Evolutionary conservation across 2,797 vertebrate genomes (phyloP).

Genomic region (Chaunax sp.): DNA sequence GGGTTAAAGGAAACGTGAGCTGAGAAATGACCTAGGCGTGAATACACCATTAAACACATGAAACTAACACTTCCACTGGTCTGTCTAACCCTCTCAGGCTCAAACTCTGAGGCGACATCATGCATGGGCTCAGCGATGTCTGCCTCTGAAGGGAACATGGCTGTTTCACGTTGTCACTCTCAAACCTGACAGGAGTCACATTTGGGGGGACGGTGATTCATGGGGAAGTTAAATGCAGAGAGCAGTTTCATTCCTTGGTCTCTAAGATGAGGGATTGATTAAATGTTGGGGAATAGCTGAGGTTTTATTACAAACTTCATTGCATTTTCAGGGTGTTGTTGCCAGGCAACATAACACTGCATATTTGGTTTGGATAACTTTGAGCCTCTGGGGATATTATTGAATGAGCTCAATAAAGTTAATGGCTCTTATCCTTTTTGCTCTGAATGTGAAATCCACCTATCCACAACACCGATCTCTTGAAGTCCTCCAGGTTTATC

Average conservation of each 20-base stretch:
- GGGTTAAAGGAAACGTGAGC: no score
- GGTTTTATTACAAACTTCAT: conserved; percentile 69
- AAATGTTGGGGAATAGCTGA: conserved; percentile 53
- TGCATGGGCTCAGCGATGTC: no score
- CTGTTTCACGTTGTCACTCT: no score
- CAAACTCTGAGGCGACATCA: not conserved
- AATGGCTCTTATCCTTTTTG: conserved; percentile 37
- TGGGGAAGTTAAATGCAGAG: conserved; percentile 1
- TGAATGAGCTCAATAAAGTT: conserved; percentile 59
- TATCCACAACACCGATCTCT: not conserved
- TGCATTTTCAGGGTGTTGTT: conserved; percentile 65
- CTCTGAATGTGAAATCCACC: conserved; percentile 14
- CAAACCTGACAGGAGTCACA: not conserved
- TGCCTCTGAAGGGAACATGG: no score
- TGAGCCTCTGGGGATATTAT: conserved; percentile 59
- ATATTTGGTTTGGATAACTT: conserved; percentile 65
- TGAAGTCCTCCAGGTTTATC: conserved; percentile 8
- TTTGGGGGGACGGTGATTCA: conserved; percentile 4
- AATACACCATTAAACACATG: no score
- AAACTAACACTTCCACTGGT: not conserved
- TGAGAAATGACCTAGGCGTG: no score
- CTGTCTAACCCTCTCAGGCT: not conserved
- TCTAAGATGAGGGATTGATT: conserved; percentile 51
- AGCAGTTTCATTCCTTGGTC: conserved; percentile 23
- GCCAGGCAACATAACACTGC: conserved; percentile 68